Percentiles rank a stretch among this genome's conserved stretches.
Evolutionary conservation across 2,797 vertebrate genomes (phyloP).

Genomic region (Oceanodroma leucorhoa): DNA sequence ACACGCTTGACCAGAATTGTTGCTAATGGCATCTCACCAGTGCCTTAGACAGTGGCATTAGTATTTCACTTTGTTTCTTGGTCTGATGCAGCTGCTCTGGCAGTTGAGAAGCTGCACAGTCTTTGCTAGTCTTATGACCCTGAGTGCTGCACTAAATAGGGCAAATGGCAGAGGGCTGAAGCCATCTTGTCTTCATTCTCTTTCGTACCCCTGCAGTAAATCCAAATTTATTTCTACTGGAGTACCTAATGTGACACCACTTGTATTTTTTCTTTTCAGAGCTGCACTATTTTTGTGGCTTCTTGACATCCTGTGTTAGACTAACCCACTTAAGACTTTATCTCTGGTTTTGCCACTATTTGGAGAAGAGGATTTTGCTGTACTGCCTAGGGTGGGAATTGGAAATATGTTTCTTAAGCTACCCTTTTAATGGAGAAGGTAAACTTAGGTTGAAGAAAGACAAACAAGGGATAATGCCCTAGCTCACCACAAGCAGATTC

Average conservation of each 20-base stretch:
- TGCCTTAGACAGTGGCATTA: background rate
- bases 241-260: background rate
- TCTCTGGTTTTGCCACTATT: background rate
- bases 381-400: background rate
- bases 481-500: background rate
- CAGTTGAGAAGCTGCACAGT: background rate
- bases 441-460: background rate
- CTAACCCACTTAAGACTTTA: background rate
- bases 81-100: background rate
- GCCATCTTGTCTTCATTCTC: background rate
- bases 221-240: background rate
- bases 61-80: background rate
- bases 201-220: background rate
- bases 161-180: background rate
- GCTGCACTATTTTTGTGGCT: background rate
- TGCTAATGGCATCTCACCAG: background rate
- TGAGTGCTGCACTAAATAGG: background rate
- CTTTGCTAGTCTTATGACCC: background rate
- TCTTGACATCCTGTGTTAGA: background rate
- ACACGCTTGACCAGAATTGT: background rate
- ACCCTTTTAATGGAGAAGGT: background rate
- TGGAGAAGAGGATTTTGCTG: background rate
- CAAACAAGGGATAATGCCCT: accelerated
- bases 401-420: background rate
- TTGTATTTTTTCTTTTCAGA: background rate